These are phyloP conservation scores for Cataglyphis rosenhaueri DNA, from an alignment of 2,888 invertebrate genomes.

Conservation along the genomic window DNA sequence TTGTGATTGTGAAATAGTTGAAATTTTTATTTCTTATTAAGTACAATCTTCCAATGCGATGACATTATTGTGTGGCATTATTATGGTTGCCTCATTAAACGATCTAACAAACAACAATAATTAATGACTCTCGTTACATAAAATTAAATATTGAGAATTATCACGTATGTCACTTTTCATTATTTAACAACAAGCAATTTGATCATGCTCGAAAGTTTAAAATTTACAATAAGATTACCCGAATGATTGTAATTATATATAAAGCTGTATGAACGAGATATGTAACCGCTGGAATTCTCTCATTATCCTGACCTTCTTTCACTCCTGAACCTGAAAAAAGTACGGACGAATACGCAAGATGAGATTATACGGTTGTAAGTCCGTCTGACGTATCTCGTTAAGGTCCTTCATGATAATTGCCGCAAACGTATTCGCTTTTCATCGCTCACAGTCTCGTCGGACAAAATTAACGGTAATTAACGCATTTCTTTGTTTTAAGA, in stretches of 20 bases:
- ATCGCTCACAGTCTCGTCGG: constrained; percentile 20
- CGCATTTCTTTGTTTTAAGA: constrained; percentile 45
- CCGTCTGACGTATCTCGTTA: constrained; percentile 55
- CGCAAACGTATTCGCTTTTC: constrained; percentile 50
- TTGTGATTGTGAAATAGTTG: neutral
- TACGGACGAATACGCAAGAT: constrained; percentile 15
- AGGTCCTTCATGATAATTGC: constrained; percentile 49
- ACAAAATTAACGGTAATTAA: constrained; percentile 63
- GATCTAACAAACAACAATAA: neutral
- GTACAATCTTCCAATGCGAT: neutral
- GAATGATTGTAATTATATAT: neutral
- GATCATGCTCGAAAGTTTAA: neutral
- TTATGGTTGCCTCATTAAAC: neutral
- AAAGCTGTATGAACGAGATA: neutral
- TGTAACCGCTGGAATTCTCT: neutral
- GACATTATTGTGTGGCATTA: neutral
- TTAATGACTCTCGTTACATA: neutral
- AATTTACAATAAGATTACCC: neutral
- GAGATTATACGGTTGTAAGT: constrained; percentile 52
- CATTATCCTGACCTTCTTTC: neutral
- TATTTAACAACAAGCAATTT: neutral
- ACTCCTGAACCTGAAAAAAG: neutral
- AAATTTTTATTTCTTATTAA: neutral
- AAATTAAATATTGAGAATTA: neutral
- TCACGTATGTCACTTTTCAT: neutral